Evolutionary conservation across 2,888 invertebrate genomes (phyloP).

Genomic region (Cryptus armator): DNA sequence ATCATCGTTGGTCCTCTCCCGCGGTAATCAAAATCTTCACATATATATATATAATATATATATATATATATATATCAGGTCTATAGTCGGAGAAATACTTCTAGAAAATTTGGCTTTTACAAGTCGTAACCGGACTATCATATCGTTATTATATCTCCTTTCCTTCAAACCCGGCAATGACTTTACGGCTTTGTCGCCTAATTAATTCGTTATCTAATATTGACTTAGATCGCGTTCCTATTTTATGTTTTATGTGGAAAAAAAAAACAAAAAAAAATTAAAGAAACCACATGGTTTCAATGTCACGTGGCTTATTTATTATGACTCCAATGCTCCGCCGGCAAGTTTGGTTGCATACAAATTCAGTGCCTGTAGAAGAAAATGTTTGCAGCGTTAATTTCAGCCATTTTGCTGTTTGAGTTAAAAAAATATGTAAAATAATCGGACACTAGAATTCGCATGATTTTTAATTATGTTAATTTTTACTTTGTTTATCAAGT

Average conservation of each 20-base stretch:
- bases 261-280: constrained; percentile 16
- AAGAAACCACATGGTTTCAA: constrained; percentile 27
- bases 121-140: constrained; percentile 25
- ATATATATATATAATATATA: constrained; percentile 28
- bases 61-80: constrained; percentile 18
- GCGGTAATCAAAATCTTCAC: constrained; percentile 33
- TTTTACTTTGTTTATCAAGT: not conserved
- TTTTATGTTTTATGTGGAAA: constrained; percentile 23
- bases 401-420: not conserved
- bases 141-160: constrained; percentile 8
- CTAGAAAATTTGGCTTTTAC: constrained; percentile 63
- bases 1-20: constrained; percentile 59
- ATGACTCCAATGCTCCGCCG: constrained; percentile 89
- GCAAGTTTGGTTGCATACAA: constrained; percentile 94
- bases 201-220: constrained; percentile 67
- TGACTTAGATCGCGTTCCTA: constrained; percentile 69
- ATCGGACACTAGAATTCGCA: not conserved
- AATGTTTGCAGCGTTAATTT: constrained; percentile 5
- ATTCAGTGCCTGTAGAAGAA: constrained; percentile 90
- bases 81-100: constrained; percentile 50
- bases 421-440: not conserved
- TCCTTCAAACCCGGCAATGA: constrained; percentile 27
- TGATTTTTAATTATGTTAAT: not conserved
- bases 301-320: constrained; percentile 40
- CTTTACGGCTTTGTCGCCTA: constrained; percentile 38